These are phyloP conservation scores for Ceyx melanurus DNA, from an alignment of 2,113 vertebrate species.

Conservation along the genomic window DNA sequence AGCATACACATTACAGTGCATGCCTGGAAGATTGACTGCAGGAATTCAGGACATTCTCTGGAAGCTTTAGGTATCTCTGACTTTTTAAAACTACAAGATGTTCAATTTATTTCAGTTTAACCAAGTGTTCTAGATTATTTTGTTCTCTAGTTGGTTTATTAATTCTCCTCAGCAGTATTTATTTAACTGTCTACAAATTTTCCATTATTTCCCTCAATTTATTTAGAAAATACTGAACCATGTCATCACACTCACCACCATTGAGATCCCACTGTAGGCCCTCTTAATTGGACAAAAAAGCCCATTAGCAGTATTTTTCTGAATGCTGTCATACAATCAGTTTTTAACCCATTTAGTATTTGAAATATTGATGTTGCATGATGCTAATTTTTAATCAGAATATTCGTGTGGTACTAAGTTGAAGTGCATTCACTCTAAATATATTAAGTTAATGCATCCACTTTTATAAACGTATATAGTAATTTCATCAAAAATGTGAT, in stretches of 20 bases:
- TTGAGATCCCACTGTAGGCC: background rate
- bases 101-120: background rate
- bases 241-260: background rate
- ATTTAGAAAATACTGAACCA: background rate
- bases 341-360: conserved; percentile 12
- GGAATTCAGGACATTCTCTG: background rate
- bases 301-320: background rate
- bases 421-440: conserved; percentile 29
- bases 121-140: background rate
- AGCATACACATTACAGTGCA: background rate
- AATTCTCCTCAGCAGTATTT: background rate
- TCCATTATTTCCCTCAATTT: background rate
- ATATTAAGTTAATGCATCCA: conserved; percentile 19
- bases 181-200: background rate
- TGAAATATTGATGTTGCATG: conserved; percentile 1
- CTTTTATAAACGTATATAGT: background rate
- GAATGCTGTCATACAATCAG: background rate
- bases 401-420: conserved; percentile 10
- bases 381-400: conserved; percentile 41
- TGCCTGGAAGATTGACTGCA: background rate
- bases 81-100: background rate
- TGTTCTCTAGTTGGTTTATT: background rate
- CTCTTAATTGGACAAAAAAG: background rate
- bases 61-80: background rate
- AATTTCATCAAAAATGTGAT: conserved; percentile 43